Base-by-base conservation (phyloP, 1,140 invertebrate species). In the Drosophila bipectinata region DNA sequence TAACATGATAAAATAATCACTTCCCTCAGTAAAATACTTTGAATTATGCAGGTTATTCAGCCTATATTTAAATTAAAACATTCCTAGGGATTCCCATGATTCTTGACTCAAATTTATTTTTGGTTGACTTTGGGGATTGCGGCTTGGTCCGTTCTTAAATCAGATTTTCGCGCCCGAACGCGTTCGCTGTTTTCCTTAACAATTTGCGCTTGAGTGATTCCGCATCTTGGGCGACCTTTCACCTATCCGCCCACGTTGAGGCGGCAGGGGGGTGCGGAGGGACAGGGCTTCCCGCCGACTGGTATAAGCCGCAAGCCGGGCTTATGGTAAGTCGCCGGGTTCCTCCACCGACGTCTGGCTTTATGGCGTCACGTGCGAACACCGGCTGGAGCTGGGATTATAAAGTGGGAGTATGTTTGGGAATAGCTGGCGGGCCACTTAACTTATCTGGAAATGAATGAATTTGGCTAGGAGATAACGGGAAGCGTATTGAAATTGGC, bases 191-290 rank as follows among this genome's bases (percentile, higher is more conserved):
- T 72, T 82, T 72, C 30, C 58, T 45, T 60, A 67, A 74, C 44
- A 76, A 85, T 81, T 75, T 71, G 41, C 81, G 81, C 82, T 87
- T 59, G 76, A 76, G 18, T 79, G 76, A 76, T 10, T 74, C 62
- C 47, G 57, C 49, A 58, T 61, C 48, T 60, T 49, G 55, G 47
- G 9, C 44, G 54, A 47, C 56, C 44, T 41, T 58, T 58, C 7
- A 48, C 54, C 54, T 39, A 47, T 14, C 9, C 44, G 9, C 15
- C 44, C 2, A 47, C 15, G 14, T 10, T n/a, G 32, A 9, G 3
- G 2, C 10, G 32, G 8, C 8, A 10, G 34, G 1, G 4, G 34
- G 34, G 34, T 8, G 39, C 41, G 15, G 14, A n/a, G 39, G 34
- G 9, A 37, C 9, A 58, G 45, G 37, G 47, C 67, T 53, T 64